phyloP scores from a whole-genome alignment of 1,140 invertebrate species.

The Sinella curviseta region DNA sequence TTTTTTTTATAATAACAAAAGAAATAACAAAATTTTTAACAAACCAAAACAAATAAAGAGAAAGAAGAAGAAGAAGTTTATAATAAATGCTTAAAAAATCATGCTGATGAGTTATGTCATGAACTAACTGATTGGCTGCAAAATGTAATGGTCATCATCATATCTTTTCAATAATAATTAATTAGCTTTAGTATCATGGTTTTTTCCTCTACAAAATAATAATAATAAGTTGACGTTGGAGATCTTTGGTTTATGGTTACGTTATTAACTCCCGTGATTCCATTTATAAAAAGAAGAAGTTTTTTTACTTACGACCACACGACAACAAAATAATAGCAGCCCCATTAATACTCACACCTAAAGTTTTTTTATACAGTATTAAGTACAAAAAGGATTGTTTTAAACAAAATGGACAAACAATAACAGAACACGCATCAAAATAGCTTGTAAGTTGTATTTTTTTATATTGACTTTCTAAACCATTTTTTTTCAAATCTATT shows the following conservation, averaged over 20 bases:
- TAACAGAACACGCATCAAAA: not conserved
- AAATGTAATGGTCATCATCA: too few species aligned
- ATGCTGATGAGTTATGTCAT: too few species aligned
- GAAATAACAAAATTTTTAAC: too few species aligned
- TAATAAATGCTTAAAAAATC: too few species aligned
- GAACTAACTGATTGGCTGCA: too few species aligned
- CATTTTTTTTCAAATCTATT: conserved; percentile 3
- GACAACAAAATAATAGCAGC: too few species aligned
- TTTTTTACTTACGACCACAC: too few species aligned
- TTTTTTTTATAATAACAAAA: too few species aligned
- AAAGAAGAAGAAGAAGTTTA: too few species aligned
- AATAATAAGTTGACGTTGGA: conserved; percentile 10
- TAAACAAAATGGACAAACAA: not conserved
- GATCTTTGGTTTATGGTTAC: conserved; percentile 24
- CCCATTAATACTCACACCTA: too few species aligned
- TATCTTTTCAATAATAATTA: not conserved
- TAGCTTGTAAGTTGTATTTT: not conserved
- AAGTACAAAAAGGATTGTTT: not conserved
- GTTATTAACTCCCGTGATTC: not conserved
- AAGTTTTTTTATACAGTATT: not conserved
- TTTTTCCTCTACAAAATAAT: not conserved
- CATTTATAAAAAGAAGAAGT: too few species aligned
- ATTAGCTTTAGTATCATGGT: not conserved
- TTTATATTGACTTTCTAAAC: not conserved
- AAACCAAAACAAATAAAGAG: too few species aligned